Conservation (phyloP, 2,113 vertebrate genomes). For the Thymallus thymallus region DNA sequence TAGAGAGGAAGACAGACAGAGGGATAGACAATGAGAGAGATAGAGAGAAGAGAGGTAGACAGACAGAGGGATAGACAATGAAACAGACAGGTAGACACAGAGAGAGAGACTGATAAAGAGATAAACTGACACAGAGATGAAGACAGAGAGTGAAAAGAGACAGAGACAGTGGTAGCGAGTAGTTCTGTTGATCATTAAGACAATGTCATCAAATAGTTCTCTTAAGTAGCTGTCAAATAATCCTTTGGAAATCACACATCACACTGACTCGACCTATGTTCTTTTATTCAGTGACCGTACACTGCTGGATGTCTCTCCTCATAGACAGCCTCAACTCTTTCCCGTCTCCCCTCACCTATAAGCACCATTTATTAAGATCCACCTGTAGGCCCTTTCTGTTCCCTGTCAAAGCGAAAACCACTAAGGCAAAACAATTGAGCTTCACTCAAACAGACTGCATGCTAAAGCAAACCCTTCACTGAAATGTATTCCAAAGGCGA, state of each 20-base stretch:
- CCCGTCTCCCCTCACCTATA: background rate
- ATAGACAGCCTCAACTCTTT: background rate
- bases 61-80: slow-evolving; percentile 15
- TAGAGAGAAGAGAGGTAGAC: background rate
- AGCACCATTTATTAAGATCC: slow-evolving; percentile 32
- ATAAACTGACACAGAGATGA: slow-evolving; percentile 32
- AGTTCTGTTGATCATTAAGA: background rate
- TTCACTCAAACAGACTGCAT: background rate
- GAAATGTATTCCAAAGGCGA: slow-evolving; percentile 1
- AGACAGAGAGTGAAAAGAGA: slow-evolving; percentile 34
- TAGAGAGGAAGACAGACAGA: too few species aligned
- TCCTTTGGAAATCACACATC: background rate
- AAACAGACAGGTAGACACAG: background rate
- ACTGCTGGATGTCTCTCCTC: background rate
- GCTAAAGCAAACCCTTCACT: background rate
- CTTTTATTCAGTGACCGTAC: background rate
- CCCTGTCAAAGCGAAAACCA: slow-evolving; percentile 17
- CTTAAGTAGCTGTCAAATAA: background rate
- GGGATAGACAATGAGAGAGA: slow-evolving; percentile 12
- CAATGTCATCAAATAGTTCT: background rate
- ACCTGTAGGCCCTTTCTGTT: slow-evolving; percentile 19
- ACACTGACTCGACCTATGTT: background rate
- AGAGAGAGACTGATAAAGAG: slow-evolving; percentile 17
- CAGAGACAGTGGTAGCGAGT: background rate
- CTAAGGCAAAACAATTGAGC: background rate